Percentiles rank a stretch among this genome's conserved stretches.
These are phyloP conservation scores for Aphidius ervi DNA, from an alignment of 1,140 invertebrate species.

Conservation along the genomic window DNA sequence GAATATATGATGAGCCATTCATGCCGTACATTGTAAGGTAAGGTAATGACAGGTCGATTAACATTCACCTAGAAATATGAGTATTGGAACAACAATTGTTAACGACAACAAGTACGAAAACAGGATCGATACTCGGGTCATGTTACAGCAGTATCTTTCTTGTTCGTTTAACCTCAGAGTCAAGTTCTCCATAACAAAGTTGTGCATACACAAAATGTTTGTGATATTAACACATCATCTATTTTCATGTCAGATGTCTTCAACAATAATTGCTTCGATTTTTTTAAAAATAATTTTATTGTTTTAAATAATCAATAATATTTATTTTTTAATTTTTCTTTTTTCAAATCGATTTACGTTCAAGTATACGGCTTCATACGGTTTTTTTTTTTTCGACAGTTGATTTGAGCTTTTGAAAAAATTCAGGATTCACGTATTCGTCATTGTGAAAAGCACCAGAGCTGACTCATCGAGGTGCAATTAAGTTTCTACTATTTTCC, in stretches of 20 bases:
- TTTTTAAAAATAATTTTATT: not conserved
- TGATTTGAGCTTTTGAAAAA: not conserved
- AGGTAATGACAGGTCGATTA: slow-evolving; percentile 21
- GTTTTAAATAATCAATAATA: too few relatives aligned
- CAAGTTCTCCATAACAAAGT: not conserved
- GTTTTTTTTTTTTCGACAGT: too few relatives aligned
- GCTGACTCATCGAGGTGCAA: slow-evolving; percentile 20
- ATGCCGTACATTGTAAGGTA: not conserved
- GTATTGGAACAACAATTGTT: slow-evolving; percentile 5
- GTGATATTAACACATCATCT: too few relatives aligned
- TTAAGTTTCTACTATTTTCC: slow-evolving; percentile 16
- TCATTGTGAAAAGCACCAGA: slow-evolving; percentile 8
- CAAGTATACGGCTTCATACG: not conserved
- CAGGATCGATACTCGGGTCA: not conserved
- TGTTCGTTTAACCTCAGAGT: slow-evolving; percentile 18
- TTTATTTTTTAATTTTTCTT: too few relatives aligned
- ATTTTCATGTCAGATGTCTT: too few relatives aligned
- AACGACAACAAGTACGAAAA: not conserved
- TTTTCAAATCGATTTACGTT: not conserved
- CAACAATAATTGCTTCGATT: not conserved
- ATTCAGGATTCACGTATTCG: not conserved
- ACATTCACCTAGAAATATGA: slow-evolving; percentile 22
- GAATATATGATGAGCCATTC: slow-evolving; percentile 13
- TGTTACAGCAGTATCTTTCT: slow-evolving; percentile 15
- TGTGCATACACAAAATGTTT: not conserved